Evolutionary conservation across 2,113 vertebrate species (phyloP).

Genomic region (Pandion haliaetus): DNA sequence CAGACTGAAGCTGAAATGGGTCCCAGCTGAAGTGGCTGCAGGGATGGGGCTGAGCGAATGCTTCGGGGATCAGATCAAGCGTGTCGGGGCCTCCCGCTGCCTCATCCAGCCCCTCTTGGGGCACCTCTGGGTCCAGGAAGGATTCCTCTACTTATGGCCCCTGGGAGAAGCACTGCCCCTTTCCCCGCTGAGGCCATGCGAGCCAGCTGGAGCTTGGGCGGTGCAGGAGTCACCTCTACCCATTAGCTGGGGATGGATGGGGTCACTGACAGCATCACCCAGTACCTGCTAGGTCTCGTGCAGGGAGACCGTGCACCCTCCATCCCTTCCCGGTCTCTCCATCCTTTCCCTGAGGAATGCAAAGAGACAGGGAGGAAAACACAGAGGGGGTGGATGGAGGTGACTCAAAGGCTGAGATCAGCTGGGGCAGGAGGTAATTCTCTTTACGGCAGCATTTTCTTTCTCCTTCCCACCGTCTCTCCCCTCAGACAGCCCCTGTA

Average conservation of each 20-base stretch:
- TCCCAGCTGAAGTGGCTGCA: background rate
- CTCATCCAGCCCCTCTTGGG: background rate
- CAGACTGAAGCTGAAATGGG: background rate
- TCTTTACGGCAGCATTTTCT: background rate
- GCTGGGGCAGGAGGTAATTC: background rate
- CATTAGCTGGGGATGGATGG: fast-evolving
- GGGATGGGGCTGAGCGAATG: background rate
- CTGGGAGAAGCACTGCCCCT: background rate
- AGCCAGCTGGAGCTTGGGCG: background rate
- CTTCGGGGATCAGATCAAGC: background rate
- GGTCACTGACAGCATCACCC: background rate
- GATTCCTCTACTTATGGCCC: background rate
- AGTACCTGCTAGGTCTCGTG: fast-evolving
- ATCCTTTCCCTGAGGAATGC: background rate
- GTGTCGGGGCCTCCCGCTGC: background rate
- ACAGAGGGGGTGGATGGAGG: background rate
- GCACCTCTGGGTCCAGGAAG: background rate
- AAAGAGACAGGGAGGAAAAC: background rate
- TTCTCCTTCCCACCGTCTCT: background rate
- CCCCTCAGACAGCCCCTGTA: background rate
- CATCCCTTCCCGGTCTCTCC: background rate
- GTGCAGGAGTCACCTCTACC: background rate
- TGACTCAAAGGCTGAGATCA: background rate
- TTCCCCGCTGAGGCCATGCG: background rate
- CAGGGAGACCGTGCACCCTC: background rate